Evolutionary conservation across 2,888 invertebrate genomes (phyloP), one percentile per base, ranked within the genome.

Genomic region (Tipula vernalis): DNA sequence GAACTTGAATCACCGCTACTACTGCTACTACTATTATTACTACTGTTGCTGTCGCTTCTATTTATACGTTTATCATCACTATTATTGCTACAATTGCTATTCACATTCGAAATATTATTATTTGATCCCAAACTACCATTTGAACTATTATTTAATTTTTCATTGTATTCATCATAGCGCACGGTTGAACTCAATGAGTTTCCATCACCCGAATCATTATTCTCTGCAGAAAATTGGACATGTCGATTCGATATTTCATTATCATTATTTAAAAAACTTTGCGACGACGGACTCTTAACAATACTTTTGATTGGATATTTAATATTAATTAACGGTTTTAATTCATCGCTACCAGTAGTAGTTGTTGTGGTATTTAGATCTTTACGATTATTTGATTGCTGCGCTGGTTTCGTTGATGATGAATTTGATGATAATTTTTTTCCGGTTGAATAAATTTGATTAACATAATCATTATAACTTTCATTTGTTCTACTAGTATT

Each of bases 1-100:
- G 0, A 91, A 91, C 39, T 91, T 90, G 13, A 90, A 89, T 83
- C 36, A 15, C 87, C 83, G 8, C 44, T 51, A 15, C 39, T 44
- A 10, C 51, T 18, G 1, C 51, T 13, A 83, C 18, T 84, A 85
- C 41, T 28, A 86, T 5, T 28, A 28, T 18, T 85, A 85, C 85
- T 85, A 85, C 18, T 85, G 18, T 18, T 85, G 85, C 85, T 85
- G 39, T 18, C 6, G 42, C 85, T 85, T 42, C 85, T 36, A 36
- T 84, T 84, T 15, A 84, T n/a, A 15, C 84, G 84, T 84, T 71
- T 71, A 71, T 71, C 71, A 71, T 71, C 71, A 39, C 84, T 84
- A 84, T 41, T 84, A 84, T 84, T 84, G 15, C 84, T 84, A 39
- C 39, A 15, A 84, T 41, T 84, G 39, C 84, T 84, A 84, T 84